These are phyloP conservation scores for Coremacera marginata DNA, from an alignment of 2,888 invertebrate genomes.

Conservation along the genomic window DNA sequence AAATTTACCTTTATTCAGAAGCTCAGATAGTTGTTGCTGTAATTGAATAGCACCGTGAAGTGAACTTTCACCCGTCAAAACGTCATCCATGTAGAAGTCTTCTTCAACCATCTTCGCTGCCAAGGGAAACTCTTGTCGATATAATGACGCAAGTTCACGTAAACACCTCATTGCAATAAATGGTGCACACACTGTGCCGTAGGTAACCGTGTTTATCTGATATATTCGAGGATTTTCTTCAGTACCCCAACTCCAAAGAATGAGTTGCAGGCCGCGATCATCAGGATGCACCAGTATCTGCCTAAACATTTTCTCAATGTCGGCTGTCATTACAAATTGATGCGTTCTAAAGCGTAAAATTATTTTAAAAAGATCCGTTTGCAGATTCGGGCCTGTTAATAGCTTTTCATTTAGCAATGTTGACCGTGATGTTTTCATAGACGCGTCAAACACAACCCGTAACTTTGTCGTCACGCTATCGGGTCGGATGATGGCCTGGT, in stretches of 20 bases:
- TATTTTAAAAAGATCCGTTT: background rate
- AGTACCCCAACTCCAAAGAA: background rate
- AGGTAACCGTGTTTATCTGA: too few species aligned
- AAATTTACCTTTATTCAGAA: background rate
- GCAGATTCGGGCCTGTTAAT: background rate
- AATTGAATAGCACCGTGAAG: background rate
- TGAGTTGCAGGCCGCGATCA: background rate
- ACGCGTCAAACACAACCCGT: background rate
- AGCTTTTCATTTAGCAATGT: background rate
- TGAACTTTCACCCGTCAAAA: background rate
- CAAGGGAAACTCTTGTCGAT: too few species aligned
- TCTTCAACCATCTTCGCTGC: too few species aligned
- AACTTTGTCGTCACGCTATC: background rate
- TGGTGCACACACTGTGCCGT: too few species aligned
- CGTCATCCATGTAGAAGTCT: background rate
- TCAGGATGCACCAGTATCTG: background rate
- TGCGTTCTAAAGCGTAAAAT: background rate
- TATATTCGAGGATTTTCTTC: too few species aligned
- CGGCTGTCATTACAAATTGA: background rate
- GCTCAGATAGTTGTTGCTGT: background rate
- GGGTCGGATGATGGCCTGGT: too few species aligned
- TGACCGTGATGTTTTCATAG: background rate
- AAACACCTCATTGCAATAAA: too few species aligned
- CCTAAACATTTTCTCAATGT: background rate
- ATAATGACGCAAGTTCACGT: too few species aligned